These are phyloP conservation scores for Polypterus bichir DNA, from an alignment of 2,113 vertebrate genomes.

Conservation along the genomic window DNA sequence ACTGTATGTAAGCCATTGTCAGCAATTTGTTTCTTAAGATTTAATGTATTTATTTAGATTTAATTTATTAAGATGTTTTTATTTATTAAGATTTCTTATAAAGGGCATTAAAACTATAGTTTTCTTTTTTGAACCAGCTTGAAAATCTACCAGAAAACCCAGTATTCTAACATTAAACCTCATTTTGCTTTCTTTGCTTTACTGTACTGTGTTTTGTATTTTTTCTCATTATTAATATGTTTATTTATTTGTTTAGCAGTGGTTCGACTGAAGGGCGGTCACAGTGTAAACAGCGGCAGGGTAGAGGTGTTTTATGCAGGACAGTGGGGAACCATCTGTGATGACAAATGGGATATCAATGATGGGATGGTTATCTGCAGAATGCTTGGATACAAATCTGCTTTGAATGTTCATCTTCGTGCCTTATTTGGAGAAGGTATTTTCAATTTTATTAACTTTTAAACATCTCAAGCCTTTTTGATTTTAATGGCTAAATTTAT, in stretches of 20 bases:
- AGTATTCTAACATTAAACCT: too few species aligned
- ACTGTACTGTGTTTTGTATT: not conserved
- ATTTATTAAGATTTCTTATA: too few species aligned
- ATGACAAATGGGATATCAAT: slow-evolving; percentile 2
- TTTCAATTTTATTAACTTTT: not conserved
- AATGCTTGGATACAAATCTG: slow-evolving; percentile 4
- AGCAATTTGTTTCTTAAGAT: too few species aligned
- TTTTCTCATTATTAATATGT: not conserved
- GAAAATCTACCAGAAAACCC: too few species aligned
- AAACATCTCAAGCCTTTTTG: not conserved
- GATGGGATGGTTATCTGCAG: slow-evolving; percentile 6
- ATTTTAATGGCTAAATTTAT: not conserved
- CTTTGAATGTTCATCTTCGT: not conserved
- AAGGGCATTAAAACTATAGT: too few species aligned
- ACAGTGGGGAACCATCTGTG: slow-evolving; percentile 7
- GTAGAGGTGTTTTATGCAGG: slow-evolving; percentile 4
- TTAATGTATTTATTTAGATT: too few species aligned
- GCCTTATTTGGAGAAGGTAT: slow-evolving; percentile 4
- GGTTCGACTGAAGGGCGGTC: not conserved
- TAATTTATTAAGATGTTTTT: too few species aligned
- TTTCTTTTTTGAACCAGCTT: too few species aligned
- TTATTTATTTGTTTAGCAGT: not conserved
- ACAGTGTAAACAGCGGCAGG: not conserved
- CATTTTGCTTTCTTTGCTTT: not conserved
- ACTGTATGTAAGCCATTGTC: too few species aligned